Conservation (phyloP, 2,888 invertebrate species). For the Artemia sp. region DNA sequence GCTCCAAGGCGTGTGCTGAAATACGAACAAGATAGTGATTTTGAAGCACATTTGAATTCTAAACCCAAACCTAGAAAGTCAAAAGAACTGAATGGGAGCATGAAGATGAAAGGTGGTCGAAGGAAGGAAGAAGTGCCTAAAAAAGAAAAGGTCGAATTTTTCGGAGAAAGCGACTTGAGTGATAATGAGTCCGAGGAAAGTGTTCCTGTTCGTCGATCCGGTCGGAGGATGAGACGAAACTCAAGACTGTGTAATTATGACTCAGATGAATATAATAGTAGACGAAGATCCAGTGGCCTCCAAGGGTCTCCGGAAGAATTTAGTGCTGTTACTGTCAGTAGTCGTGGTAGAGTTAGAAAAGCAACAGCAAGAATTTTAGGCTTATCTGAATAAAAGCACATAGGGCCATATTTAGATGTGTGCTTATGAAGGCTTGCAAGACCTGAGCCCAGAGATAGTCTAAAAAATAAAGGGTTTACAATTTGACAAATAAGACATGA, state of each 20-base stretch:
- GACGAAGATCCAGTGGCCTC: neutral
- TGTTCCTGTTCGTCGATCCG: neutral
- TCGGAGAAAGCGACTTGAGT: neutral
- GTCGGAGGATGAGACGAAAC: neutral
- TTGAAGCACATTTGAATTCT: neutral
- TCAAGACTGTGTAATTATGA: conserved; percentile 11
- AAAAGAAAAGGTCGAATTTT: neutral
- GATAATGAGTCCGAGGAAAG: neutral
- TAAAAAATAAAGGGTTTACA: too few relatives aligned
- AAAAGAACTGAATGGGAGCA: neutral
- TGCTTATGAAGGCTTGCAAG: too few relatives aligned
- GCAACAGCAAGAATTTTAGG: neutral
- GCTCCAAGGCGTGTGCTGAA: neutral
- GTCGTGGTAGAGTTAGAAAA: conserved; percentile 1
- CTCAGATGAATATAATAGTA: neutral
- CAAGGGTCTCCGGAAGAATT: conserved; percentile 6
- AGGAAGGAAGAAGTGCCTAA: neutral
- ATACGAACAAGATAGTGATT: conserved; percentile 10
- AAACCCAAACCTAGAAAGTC: neutral
- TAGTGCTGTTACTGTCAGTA: neutral
- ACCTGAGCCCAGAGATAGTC: too few relatives aligned
- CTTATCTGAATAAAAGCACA: neutral
- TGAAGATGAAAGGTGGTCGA: neutral
- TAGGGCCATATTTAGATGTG: too few relatives aligned
- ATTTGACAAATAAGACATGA: too few relatives aligned